Percentiles rank a stretch among this genome's conserved stretches.
These are phyloP conservation scores for Eupithecia pulchellata DNA, from an alignment of 2,888 invertebrate species.

Conservation along the genomic window DNA sequence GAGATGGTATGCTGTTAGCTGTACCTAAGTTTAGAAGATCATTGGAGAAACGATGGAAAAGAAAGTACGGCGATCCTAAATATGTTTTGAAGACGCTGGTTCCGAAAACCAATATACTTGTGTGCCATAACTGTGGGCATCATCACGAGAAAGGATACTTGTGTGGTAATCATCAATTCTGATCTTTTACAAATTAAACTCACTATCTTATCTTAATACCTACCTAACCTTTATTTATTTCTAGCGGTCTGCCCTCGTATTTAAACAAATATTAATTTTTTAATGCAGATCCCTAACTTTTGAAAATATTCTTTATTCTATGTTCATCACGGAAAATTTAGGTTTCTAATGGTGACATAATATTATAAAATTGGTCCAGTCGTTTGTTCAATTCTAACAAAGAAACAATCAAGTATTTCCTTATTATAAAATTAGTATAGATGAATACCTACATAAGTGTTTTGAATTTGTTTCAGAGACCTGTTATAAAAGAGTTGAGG, in stretches of 20 bases:
- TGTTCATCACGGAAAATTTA: too few relatives aligned
- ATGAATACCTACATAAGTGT: background rate
- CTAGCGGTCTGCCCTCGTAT: too few relatives aligned
- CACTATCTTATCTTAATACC: background rate
- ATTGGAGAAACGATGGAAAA: slow-evolving; percentile 89
- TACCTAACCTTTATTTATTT: background rate
- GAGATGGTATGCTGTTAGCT: slow-evolving; percentile 92
- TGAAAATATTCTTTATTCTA: too few relatives aligned
- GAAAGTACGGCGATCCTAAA: slow-evolving; percentile 89
- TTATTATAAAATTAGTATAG: too few relatives aligned
- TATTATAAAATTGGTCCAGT: too few relatives aligned
- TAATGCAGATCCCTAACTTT: too few relatives aligned
- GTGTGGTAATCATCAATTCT: slow-evolving; percentile 87
- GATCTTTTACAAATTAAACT: background rate
- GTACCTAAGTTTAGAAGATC: slow-evolving; percentile 92
- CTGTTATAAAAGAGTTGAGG: slow-evolving; percentile 93
- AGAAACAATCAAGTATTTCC: too few relatives aligned
- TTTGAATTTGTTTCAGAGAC: slow-evolving; percentile 85
- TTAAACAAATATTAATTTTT: too few relatives aligned
- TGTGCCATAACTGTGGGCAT: slow-evolving; percentile 93
- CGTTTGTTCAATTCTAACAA: too few relatives aligned
- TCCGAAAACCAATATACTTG: slow-evolving; percentile 90
- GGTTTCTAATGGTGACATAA: too few relatives aligned
- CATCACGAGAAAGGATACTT: slow-evolving; percentile 91
- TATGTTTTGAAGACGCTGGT: slow-evolving; percentile 89